These are phyloP conservation scores for Drosophila ezoana DNA, from an alignment of 2,888 invertebrate genomes.

Conservation along the genomic window DNA sequence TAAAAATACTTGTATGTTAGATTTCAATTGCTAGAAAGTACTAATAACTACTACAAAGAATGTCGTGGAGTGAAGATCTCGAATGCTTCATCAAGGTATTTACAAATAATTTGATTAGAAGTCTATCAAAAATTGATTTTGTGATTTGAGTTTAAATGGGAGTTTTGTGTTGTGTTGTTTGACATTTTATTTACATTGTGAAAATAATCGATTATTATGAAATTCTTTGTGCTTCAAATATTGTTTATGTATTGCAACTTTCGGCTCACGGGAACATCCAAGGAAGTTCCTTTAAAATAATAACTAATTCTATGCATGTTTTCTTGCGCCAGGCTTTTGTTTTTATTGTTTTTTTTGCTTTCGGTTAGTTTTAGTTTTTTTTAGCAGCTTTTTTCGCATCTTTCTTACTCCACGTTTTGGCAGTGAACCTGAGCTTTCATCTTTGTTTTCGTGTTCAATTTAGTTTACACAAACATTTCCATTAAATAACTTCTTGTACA, in stretches of 20 bases:
- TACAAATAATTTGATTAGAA: constrained; percentile 59
- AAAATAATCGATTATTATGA: constrained; percentile 35
- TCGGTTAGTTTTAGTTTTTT: constrained; percentile 39
- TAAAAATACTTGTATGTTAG: constrained; percentile 72
- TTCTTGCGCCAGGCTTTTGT: constrained; percentile 16
- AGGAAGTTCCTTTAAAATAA: constrained; percentile 19
- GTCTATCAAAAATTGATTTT: constrained; percentile 15
- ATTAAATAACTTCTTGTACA: constrained; percentile 38
- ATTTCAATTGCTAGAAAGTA: constrained; percentile 58
- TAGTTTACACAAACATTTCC: constrained; percentile 67
- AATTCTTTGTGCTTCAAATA: constrained; percentile 48
- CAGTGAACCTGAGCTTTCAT: constrained; percentile 84
- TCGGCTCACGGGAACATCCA: constrained; percentile 49
- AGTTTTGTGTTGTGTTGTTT: constrained; percentile 9
- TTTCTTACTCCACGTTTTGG: constrained; percentile 81
- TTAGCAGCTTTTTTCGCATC: constrained; percentile 42
- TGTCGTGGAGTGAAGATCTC: constrained; percentile 71
- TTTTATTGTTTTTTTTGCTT: constrained; percentile 15
- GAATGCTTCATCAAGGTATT: constrained; percentile 67
- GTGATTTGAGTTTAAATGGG: constrained; percentile 12
- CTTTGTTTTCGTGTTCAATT: constrained; percentile 69
- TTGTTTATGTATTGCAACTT: constrained; percentile 50
- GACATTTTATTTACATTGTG: constrained; percentile 52
- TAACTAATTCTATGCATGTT: constrained; percentile 35
- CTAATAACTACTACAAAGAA: constrained; percentile 64